Percentiles rank a stretch among this genome's conserved stretches.
Conservation (phyloP, 2,888 invertebrate species). For the Synanthedon vespiformis region DNA sequence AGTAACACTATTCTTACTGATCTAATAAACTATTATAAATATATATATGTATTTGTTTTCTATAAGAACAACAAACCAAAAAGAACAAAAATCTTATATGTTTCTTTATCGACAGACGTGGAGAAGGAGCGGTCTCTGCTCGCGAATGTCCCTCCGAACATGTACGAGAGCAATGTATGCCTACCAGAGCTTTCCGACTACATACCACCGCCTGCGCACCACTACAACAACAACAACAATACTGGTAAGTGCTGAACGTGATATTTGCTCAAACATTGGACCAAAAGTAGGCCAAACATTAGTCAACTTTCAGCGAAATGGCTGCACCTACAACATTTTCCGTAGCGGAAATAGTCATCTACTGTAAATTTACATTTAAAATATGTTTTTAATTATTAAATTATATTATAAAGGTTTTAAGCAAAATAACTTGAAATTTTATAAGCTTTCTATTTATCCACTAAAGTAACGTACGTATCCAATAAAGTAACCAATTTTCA, state of each 20-base stretch:
- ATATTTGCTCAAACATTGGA: neutral
- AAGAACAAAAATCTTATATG: neutral
- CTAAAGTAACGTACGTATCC: too few species aligned
- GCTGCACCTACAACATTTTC: too few species aligned
- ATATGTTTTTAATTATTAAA: too few species aligned
- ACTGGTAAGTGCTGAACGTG: slow-evolving; percentile 56
- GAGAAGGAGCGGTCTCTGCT: slow-evolving; percentile 81
- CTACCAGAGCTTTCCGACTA: slow-evolving; percentile 82
- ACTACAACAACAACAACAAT: slow-evolving; percentile 68
- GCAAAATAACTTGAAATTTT: too few species aligned
- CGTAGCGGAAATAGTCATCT: too few species aligned
- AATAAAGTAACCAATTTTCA: too few species aligned
- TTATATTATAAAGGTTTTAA: too few species aligned
- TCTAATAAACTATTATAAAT: too few species aligned
- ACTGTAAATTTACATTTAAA: too few species aligned
- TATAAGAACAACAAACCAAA: neutral
- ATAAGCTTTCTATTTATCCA: too few species aligned
- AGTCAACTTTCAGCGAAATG: neutral
- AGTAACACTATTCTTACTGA: too few species aligned
- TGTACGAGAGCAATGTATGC: slow-evolving; percentile 85
- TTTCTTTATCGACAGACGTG: slow-evolving; percentile 70
- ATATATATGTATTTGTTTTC: neutral
- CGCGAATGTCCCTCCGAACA: slow-evolving; percentile 78
- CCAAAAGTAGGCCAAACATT: neutral
- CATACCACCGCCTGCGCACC: slow-evolving; percentile 68